These are phyloP conservation scores for Anolis carolinensis DNA, from an alignment of 2,113 vertebrate genomes.

Conservation along the genomic window DNA sequence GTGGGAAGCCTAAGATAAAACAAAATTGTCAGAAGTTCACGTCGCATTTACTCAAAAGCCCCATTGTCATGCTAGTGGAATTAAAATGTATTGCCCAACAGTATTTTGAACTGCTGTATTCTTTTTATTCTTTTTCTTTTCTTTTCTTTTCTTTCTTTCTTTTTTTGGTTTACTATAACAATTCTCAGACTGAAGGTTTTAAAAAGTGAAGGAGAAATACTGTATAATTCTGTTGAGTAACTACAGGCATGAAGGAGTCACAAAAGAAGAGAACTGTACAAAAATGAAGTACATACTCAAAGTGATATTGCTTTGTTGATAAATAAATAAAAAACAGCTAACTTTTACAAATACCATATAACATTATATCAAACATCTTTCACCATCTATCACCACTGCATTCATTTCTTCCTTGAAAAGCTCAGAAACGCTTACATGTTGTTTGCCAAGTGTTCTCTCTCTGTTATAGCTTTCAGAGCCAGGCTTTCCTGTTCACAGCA, in stretches of 20 bases:
- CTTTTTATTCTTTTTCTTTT: too few relatives aligned
- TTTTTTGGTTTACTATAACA: neutral
- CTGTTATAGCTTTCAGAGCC: neutral
- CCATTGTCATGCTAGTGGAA: slow-evolving; percentile 24
- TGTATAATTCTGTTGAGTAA: neutral
- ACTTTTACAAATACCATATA: neutral
- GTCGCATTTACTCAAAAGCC: neutral
- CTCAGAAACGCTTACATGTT: neutral
- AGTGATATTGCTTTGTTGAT: too few relatives aligned
- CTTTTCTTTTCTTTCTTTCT: too few relatives aligned
- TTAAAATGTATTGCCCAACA: slow-evolving; percentile 37
- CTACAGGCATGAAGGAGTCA: neutral
- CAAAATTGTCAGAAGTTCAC: slow-evolving; percentile 27
- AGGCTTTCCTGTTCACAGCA: neutral
- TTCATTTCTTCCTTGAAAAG: neutral
- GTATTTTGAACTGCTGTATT: neutral
- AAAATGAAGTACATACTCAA: too few relatives aligned
- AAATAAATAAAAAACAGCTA: neutral
- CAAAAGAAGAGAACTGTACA: neutral
- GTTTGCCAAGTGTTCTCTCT: neutral
- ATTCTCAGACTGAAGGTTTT: neutral
- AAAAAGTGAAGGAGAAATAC: neutral
- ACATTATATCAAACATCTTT: neutral
- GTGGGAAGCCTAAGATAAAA: slow-evolving; percentile 85
- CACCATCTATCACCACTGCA: neutral